Evolutionary conservation across 2,888 invertebrate genomes (phyloP), one percentile per base, ranked within the genome.

Genomic region (Leptopilina syphax): DNA sequence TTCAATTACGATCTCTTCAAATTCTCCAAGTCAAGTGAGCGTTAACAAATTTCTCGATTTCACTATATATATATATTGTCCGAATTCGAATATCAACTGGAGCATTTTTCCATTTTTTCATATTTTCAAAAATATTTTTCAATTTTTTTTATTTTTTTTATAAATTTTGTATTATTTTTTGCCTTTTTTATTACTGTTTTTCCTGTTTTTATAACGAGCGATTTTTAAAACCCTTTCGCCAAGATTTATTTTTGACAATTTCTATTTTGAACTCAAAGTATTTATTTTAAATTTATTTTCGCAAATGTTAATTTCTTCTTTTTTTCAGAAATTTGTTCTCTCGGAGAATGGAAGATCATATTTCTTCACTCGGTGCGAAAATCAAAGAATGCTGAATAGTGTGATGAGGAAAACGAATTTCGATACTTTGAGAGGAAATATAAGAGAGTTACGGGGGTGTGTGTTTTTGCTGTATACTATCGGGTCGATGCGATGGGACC

Each of bases 1-100:
- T 87, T 86, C 86, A 87, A 88, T 88, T 87, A 86, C 84, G 80
- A 82, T 79, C 79, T 84, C 80, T 65, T 41, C 47, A 70, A 24
- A 65, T 66, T 66, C 67, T 79, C 79, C 73, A 73, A 77, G 47
- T 73, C 73, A 73, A 57, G 73, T 73, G 57, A 44, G 67, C 76
- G 41, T 60, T 27, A 57, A 41, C 18, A 54, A 68, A 54, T 77
- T 79, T 60, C 34, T 57, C 44, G 63, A 63, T 65, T 77, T 82
- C 83, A 78, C 79, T 18, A 18, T 18, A 18, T 18, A 18, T 18
- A 18, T 78, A 60, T 60, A 18, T 34, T 60, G 13, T 18, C n/a
- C 8, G 1, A 60, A 60, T n/a, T n/a, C n/a, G n/a, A 60, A 44
- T 44, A 6, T 8, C 1, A 44, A 44, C 8, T 18, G 18, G 18